phyloP scores from a whole-genome alignment of 2,888 invertebrate genomes.

The Polylopha cassiicola region DNA sequence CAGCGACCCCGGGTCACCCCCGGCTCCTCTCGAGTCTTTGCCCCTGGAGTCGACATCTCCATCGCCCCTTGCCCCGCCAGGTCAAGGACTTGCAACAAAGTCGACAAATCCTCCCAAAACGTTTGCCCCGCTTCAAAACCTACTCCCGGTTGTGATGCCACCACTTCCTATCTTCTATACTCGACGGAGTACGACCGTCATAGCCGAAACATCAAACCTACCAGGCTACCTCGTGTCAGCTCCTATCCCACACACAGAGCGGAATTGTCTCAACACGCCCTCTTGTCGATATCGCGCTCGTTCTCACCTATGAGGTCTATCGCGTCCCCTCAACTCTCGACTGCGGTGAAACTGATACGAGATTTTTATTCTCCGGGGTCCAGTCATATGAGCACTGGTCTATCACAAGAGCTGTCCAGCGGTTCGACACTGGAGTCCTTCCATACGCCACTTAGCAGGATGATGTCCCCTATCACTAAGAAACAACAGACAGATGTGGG shows the following conservation, averaged over 20 bases:
- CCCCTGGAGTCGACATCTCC: conserved; percentile 44
- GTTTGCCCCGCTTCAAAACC: conserved; percentile 41
- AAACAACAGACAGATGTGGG: conserved; percentile 10
- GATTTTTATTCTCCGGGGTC: too few species aligned
- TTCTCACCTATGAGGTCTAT: too few species aligned
- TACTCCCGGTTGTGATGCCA: conserved; percentile 35
- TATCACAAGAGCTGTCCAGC: neutral
- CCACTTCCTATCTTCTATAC: conserved; percentile 44
- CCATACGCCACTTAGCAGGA: conserved; percentile 28
- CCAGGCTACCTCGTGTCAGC: conserved; percentile 6
- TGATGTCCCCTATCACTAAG: conserved; percentile 15
- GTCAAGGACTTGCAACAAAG: conserved; percentile 21
- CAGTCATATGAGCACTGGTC: too few species aligned
- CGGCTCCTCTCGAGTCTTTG: conserved; percentile 32
- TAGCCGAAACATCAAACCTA: conserved; percentile 2
- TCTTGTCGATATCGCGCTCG: too few species aligned
- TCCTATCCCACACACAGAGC: too few species aligned
- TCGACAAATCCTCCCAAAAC: too few species aligned
- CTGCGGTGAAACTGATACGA: too few species aligned
- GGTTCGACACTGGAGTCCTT: conserved; percentile 15
- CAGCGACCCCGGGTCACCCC: conserved; percentile 32
- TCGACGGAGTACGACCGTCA: conserved; percentile 27
- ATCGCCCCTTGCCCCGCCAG: conserved; percentile 42
- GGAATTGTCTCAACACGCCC: too few species aligned
- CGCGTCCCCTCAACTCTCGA: too few species aligned